Evolutionary conservation across 2,888 invertebrate species (phyloP), one percentile per base, ranked within the genome.

Genomic region (Phorcus lineatus): DNA sequence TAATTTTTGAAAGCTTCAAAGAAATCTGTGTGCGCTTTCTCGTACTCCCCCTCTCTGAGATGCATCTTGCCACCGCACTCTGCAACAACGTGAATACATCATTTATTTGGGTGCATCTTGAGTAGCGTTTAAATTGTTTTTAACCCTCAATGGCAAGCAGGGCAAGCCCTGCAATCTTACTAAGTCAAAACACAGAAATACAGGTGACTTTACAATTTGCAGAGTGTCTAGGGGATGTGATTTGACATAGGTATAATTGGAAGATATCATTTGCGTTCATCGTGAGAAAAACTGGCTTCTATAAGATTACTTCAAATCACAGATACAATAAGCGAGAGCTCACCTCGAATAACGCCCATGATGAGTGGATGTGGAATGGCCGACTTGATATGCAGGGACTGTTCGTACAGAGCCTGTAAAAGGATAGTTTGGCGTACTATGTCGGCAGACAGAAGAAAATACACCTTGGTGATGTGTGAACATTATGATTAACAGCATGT

Each of bases 31-130:
- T 99, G 99, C 0, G 99, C 99, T 92, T 98, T 97, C 92, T 99
- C 99, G 93, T 99, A 99, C 94, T 99, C 99, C 4, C 98, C 98
- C 94, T 99, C 99, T 28, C 99, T 95, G 70, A 99, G 94, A 94
- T 99, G 99, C 99, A 99, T 99, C 94, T 99, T 99, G 0, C 99
- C 99, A 6, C 99, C 99, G 93, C 99, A 99, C 94, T 99, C 99
- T 96, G 85, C 74, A 80, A 82, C 52, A 54, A 76, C 31, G 36
- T 7, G 13, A 52, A 74, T 4, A 9, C 9, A 47, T 47, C 47
- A 47, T 47, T 2, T 36, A n/a, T n/a, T n/a, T n/a, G n/a, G n/a
- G n/a, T n/a, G n/a, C n/a, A n/a, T n/a, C n/a, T n/a, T n/a, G n/a
- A n/a, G n/a, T n/a, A n/a, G n/a, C n/a, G n/a, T n/a, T n/a, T n/a